These are phyloP conservation scores for Onychostoma macrolepis DNA, from an alignment of 2,113 vertebrate species.

Conservation along the genomic window DNA sequence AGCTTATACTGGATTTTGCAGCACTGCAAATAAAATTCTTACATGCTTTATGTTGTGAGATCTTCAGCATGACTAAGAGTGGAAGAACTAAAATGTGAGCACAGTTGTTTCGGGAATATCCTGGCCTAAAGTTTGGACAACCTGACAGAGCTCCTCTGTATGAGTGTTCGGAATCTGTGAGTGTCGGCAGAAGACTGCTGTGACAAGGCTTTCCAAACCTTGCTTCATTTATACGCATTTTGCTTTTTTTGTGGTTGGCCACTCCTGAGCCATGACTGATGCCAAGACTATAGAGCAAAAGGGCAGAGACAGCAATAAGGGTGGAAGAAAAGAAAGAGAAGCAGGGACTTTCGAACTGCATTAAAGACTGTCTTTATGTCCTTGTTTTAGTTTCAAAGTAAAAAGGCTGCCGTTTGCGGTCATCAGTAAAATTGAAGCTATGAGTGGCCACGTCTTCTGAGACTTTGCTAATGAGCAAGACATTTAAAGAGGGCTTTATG, in stretches of 20 bases:
- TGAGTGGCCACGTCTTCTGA: constrained; percentile 64
- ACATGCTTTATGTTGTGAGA: neutral
- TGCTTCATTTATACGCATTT: neutral
- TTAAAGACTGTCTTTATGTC: constrained; percentile 5
- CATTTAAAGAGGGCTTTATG: constrained; percentile 54
- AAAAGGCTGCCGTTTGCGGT: constrained; percentile 64
- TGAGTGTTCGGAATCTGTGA: constrained; percentile 48
- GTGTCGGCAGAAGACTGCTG: constrained; percentile 37
- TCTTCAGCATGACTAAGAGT: neutral
- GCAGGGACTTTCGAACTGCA: neutral
- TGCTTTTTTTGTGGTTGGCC: constrained; percentile 3
- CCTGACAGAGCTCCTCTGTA: constrained; percentile 64
- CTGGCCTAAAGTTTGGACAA: neutral
- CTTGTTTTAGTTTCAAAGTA: constrained; percentile 57
- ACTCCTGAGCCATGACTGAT: neutral
- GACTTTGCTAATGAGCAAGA: constrained; percentile 43
- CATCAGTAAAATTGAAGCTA: constrained; percentile 63
- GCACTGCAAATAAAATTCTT: neutral
- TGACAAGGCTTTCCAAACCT: neutral
- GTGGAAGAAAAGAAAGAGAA: constrained; percentile 24
- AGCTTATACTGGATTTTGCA: neutral
- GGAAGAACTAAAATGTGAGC: neutral
- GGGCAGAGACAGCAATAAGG: constrained; percentile 23
- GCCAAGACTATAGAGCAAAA: neutral
- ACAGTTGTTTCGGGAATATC: neutral